Evolutionary conservation across 1,140 invertebrate species (phyloP), one percentile per base, ranked within the genome.

Genomic region (Zaprionus davidi): DNA sequence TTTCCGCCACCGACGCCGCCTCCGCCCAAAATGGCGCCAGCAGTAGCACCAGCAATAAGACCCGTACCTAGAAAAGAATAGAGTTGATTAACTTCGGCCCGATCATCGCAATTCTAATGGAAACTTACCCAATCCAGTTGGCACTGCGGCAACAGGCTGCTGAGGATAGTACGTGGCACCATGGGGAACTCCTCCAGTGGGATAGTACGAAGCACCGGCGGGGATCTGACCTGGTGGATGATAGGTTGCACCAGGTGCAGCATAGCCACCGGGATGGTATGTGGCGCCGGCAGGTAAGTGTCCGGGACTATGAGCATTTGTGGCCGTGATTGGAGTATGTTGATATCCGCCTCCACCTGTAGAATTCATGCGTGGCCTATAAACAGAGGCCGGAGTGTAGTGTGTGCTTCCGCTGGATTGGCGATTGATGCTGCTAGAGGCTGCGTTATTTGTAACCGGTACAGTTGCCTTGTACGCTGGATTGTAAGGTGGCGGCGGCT

Each of bases 401-500:
- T 85, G 68, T 0, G 57, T 24, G 59, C 28, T 46, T 38, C 68
- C 56, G 4, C 60, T 57, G 1, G 55, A 71, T 5, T 76, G 70
- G 73, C 3, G 64, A n/a, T 20, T n/a, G 12, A 38, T 65, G 57
- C 64, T 72, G 59, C 69, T 78, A 59, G 82, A 74, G 2, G 87
- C 79, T 20, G 82, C 60, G 22, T 87, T 79, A 44, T 71, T 86
- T 1, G 87, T 76, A 11, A 81, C 79, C 7, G 82, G 67, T 3
- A 85, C 76, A 31, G 28, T 76, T 12, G 80, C 78, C 55, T 78
- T 91, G 51, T 80, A 84, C 0, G 76, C 20, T 0, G 91, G 88
- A 68, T 90, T 91, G 53, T 92, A 92, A 9, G 91, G 73, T 11
- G 91, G 91, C 31, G 91, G 83, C 15, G 72, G 81, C 22, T 92